A percentile compares a stretch with the other conserved stretches of the same genome.
phyloP scores from a whole-genome alignment of 2,888 invertebrate genomes.

The Polydesmus complanatus region DNA sequence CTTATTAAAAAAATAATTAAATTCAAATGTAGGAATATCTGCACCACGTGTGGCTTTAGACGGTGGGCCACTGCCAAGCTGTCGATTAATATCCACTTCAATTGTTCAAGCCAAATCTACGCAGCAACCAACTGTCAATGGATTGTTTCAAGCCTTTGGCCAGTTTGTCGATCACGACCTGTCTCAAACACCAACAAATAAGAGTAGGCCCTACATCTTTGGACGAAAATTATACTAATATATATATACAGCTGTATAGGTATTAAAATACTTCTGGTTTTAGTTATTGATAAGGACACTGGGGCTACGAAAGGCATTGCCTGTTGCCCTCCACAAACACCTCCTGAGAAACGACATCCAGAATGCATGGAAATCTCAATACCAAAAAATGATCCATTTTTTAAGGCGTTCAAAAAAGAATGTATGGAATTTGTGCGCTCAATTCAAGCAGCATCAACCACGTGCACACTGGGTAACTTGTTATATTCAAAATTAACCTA shows the following conservation, averaged over 20 bases:
- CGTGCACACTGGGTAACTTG: background rate
- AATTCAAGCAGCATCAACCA: conserved; percentile 48
- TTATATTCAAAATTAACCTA: conserved; percentile 54
- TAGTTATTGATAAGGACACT: no score
- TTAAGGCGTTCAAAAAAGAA: conserved; percentile 54
- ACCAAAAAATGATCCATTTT: conserved; percentile 66
- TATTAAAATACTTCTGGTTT: background rate
- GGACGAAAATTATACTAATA: background rate
- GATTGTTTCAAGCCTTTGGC: conserved; percentile 22
- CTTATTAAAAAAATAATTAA: no score
- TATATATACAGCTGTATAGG: background rate
- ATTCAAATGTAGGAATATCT: conserved; percentile 50
- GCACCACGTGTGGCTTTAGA: conserved; percentile 41
- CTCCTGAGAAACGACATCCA: conserved; percentile 75
- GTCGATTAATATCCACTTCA: conserved; percentile 26
- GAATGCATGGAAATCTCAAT: conserved; percentile 58
- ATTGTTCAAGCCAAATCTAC: conserved; percentile 26
- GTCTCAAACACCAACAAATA: conserved; percentile 22
- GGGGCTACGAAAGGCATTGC: no score
- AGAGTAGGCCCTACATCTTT: no score
- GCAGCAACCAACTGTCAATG: conserved; percentile 11
- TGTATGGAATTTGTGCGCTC: conserved; percentile 73
- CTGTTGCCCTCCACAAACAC: no score
- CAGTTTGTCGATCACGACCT: conserved; percentile 26
- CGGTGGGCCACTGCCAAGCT: conserved; percentile 33